Evolutionary conservation across 2,888 invertebrate species (phyloP).

Genomic region (Drosophila monieri): DNA sequence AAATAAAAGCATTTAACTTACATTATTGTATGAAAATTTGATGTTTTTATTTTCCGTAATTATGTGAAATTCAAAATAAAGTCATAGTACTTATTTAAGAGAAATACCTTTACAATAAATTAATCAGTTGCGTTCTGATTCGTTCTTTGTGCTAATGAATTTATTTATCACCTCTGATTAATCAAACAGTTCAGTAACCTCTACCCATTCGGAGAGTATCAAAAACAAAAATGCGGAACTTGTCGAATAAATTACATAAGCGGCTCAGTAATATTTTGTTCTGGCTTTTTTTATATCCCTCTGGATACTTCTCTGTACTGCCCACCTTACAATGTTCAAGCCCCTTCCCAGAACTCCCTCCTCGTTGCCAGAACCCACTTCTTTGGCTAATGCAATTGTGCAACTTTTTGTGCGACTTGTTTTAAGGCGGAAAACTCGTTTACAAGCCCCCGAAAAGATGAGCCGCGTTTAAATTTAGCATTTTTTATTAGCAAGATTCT

Average conservation of each 20-base stretch:
- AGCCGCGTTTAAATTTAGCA: constrained; percentile 58
- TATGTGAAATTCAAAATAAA: neutral
- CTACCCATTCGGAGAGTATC: constrained; percentile 20
- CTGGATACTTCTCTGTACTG: constrained; percentile 68
- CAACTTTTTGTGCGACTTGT: constrained; percentile 59
- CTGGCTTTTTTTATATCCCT: constrained; percentile 17
- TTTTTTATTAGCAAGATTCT: constrained; percentile 62
- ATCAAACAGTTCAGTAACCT: constrained; percentile 40
- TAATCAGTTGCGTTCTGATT: neutral
- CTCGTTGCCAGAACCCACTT: neutral
- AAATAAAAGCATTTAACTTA: no score
- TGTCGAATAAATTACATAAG: constrained; percentile 56
- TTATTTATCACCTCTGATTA: constrained; percentile 24
- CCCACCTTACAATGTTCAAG: neutral
- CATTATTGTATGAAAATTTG: no score
- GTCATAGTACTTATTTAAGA: no score
- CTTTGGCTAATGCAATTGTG: constrained; percentile 60
- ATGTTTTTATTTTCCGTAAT: no score
- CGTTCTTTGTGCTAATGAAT: constrained; percentile 23
- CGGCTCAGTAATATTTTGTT: constrained; percentile 15
- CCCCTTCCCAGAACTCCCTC: neutral
- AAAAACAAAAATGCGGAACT: constrained; percentile 36
- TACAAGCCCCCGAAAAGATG: constrained; percentile 52
- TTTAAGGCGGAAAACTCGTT: constrained; percentile 70
- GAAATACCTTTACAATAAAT: neutral